A percentile compares a stretch with the other conserved stretches of the same genome.
Evolutionary conservation across 2,113 vertebrate species (phyloP).

Genomic region (Sprattus sprattus): DNA sequence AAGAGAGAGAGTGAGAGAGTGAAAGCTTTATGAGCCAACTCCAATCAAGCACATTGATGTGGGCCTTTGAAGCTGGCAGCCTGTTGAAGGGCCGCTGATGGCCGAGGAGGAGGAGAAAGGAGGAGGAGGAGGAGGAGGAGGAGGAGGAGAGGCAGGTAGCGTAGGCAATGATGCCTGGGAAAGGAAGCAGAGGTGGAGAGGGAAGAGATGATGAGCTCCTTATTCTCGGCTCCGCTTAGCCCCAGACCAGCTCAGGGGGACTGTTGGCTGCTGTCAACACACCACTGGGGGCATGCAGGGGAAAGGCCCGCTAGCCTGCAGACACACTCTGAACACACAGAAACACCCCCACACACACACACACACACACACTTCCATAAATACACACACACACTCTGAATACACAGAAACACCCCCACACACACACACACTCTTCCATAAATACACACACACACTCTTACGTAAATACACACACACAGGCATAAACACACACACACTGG

Average conservation of each 20-base stretch:
- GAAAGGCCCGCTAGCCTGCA: background rate
- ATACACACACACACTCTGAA: background rate
- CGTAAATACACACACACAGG: constrained; percentile 44
- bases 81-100: constrained; percentile 8
- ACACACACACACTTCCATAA: background rate
- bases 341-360: constrained; percentile 23
- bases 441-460: constrained; percentile 49
- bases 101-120: background rate
- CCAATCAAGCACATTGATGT: background rate
- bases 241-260: background rate
- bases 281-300: background rate
- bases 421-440: background rate
- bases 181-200: background rate
- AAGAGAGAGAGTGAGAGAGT: background rate
- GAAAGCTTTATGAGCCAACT: background rate
- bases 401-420: no score
- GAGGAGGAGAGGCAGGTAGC: background rate
- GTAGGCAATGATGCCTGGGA: background rate
- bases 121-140: background rate
- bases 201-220: constrained; percentile 15
- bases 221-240: background rate
- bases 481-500: background rate
- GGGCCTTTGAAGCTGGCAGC: constrained; percentile 3
- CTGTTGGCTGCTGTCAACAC: background rate
- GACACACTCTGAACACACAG: constrained; percentile 72